Conservation (phyloP, 1,140 invertebrate genomes). For the Ridgeia piscesae region DNA sequence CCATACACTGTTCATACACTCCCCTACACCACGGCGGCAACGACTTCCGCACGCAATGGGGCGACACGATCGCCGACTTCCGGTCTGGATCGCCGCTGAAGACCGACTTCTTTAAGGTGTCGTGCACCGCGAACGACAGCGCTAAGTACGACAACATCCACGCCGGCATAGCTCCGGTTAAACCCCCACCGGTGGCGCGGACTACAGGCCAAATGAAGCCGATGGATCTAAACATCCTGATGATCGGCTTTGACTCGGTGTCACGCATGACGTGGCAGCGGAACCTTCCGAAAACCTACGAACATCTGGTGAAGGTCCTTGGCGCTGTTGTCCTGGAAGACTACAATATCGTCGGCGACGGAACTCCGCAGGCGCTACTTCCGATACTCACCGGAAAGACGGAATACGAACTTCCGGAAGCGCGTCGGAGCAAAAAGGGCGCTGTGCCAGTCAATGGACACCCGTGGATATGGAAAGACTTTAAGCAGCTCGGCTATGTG, state of each 20-base stretch:
- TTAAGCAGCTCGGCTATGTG: slow-evolving; percentile 64
- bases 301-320: slow-evolving; percentile 72
- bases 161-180: slow-evolving; percentile 17
- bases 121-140: slow-evolving; percentile 14
- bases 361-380: slow-evolving; percentile 90
- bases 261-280: slow-evolving; percentile 83
- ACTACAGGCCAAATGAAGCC: slow-evolving; percentile 40
- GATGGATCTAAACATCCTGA: slow-evolving; percentile 75
- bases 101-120: slow-evolving; percentile 19
- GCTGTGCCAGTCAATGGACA: slow-evolving; percentile 73
- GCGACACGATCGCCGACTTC: not conserved
- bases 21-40: not conserved
- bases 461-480: slow-evolving; percentile 64
- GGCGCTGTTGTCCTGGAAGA: slow-evolving; percentile 73
- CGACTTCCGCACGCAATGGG: slow-evolving; percentile 15
- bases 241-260: slow-evolving; percentile 89
- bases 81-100: not conserved
- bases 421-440: slow-evolving; percentile 72
- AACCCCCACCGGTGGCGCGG: not conserved
- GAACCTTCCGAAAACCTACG: slow-evolving; percentile 79
- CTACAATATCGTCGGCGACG: slow-evolving; percentile 92
- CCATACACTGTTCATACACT: slow-evolving; percentile 20
- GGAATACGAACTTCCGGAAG: slow-evolving; percentile 83
- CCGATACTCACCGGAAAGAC: slow-evolving; percentile 85
- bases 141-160: slow-evolving; percentile 8